These are phyloP conservation scores for Sciurus vulgaris DNA, from an alignment of 2,797 vertebrate species.

Conservation along the genomic window DNA sequence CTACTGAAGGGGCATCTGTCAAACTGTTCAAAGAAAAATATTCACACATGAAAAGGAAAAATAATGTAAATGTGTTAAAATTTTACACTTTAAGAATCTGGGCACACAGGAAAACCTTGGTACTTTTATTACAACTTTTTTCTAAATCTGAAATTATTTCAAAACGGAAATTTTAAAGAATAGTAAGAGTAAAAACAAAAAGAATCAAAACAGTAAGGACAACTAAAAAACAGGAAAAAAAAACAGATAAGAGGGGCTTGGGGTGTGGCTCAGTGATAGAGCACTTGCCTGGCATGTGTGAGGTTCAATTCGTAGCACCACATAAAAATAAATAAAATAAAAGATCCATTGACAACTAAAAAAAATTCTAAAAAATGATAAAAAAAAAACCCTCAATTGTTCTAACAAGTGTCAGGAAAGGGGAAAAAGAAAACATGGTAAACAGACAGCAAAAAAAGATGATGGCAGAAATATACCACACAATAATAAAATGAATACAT, in stretches of 20 bases:
- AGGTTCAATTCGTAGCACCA: too few relatives aligned
- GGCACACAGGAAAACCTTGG: background rate
- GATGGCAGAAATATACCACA: background rate
- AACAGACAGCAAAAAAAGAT: background rate
- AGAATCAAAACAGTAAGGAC: background rate
- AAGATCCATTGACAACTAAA: too few relatives aligned
- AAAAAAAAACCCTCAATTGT: background rate
- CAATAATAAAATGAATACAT: slow-evolving; percentile 21
- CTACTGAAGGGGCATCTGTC: background rate
- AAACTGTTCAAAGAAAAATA: slow-evolving; percentile 8
- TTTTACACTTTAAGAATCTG: background rate
- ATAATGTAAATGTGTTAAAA: slow-evolving; percentile 1
- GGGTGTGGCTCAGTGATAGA: too few relatives aligned
- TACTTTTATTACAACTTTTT: background rate
- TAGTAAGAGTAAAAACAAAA: background rate
- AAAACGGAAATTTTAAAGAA: background rate
- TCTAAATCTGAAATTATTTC: background rate
- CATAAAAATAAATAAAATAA: too few relatives aligned
- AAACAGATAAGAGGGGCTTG: background rate
- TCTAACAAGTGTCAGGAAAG: background rate
- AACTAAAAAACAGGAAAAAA: background rate
- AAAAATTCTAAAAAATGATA: too few relatives aligned
- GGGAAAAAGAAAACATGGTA: background rate
- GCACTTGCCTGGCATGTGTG: too few relatives aligned
- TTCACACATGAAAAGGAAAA: background rate